Evolutionary conservation across 1,140 invertebrate species (phyloP).

Genomic region (Trissolcus basalis): DNA sequence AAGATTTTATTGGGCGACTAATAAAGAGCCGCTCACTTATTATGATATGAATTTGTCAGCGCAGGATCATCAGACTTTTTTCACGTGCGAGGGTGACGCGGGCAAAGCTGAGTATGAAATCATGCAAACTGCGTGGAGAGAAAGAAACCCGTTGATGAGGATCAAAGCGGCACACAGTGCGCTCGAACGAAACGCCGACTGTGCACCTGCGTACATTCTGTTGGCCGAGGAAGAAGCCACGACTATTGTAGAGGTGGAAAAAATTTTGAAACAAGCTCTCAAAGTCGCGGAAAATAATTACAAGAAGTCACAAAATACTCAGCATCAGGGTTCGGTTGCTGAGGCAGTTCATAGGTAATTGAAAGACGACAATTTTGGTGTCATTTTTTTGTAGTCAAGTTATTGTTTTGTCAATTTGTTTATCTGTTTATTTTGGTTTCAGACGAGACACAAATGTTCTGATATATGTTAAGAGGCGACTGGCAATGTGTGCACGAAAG

Average conservation of each 20-base stretch:
- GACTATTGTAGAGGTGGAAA: constrained; percentile 92
- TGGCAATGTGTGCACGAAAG: constrained; percentile 98
- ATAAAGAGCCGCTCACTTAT: constrained; percentile 97
- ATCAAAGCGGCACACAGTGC: constrained; percentile 95
- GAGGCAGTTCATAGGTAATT: constrained; percentile 82
- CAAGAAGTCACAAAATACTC: constrained; percentile 86
- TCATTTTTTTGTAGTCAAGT: neutral
- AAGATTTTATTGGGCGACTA: constrained; percentile 91
- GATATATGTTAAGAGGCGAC: constrained; percentile 94
- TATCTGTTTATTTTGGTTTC: constrained; percentile 7
- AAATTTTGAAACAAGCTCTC: constrained; percentile 90
- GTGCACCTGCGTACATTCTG: constrained; percentile 95
- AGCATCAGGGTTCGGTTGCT: constrained; percentile 85
- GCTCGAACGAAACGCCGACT: constrained; percentile 93
- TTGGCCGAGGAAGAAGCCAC: constrained; percentile 97
- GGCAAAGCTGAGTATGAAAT: constrained; percentile 96
- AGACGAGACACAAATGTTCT: constrained; percentile 96
- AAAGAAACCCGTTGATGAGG: constrained; percentile 92
- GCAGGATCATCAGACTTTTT: constrained; percentile 99
- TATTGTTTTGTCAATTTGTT: constrained; percentile 5
- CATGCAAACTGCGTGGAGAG: constrained; percentile 98
- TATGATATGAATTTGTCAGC: constrained; percentile 99
- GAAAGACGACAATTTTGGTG: neutral
- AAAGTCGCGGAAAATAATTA: constrained; percentile 93
- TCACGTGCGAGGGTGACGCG: constrained; percentile 92